Evolutionary conservation across 1,140 invertebrate genomes (phyloP), one percentile per base, ranked within the genome.

Genomic region (Dendrolimus punctatus): DNA sequence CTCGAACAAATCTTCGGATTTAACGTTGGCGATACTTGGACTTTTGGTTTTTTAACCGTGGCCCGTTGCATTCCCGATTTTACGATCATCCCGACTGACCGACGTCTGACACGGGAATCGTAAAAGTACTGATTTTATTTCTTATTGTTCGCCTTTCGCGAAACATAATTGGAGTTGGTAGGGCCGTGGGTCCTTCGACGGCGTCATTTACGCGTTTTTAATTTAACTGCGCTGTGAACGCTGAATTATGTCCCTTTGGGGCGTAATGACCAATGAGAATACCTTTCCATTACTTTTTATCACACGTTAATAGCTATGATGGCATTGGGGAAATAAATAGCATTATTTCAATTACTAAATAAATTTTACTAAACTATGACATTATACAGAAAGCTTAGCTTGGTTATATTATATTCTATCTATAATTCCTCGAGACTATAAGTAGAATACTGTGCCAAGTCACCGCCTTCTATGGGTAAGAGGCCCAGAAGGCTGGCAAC

Each of bases 131-230:
- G 68, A 85, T 83, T 85, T 85, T 83, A 85, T 81, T 79, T 79
- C 82, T 85, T 83, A 85, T 85, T 85, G 82, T 85, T 81, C 80
- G 78, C 75, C 71, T 80, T 76, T 82, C 76, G 78, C 80, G 73
- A 85, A 85, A 83, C 80, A 78, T 77, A 83, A 85, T 85, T 81
- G 81, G 80, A 85, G 81, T 73, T 61, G 67, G 67, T 71, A 51
- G 69, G 64, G 47, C 49, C 49, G 47, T 44, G 47, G 43, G 47
- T 51, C 62, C 49, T 58, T 68, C 70, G 69, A 66, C 74, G 71
- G 64, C 67, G 57, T 58, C 66, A 69, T 82, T 85, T 85, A 82
- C 79, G 76, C 70, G 68, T 77, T 85, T 80, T 83, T 81, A 83
- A 83, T 85, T 82, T 85, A 73, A 82, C 73, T 71, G 70, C 72